These are phyloP conservation scores for Rhynchomys soricoides DNA, from an alignment of 2,113 vertebrate genomes.

Conservation along the genomic window DNA sequence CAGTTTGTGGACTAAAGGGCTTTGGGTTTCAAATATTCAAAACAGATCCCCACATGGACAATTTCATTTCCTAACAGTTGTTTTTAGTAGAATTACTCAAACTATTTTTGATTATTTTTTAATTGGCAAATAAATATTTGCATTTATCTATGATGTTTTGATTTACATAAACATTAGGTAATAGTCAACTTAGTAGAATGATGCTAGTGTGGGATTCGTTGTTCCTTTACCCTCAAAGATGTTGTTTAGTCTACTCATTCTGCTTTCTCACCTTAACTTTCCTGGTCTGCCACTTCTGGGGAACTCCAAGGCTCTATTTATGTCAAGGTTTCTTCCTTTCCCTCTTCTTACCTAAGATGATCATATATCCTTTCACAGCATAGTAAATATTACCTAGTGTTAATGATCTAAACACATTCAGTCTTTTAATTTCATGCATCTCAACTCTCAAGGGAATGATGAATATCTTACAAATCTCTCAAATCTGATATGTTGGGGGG, in stretches of 20 bases:
- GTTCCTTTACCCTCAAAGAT: neutral
- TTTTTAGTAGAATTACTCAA: neutral
- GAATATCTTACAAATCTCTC: neutral
- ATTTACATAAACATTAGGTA: neutral
- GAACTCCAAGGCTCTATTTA: neutral
- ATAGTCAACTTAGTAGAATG: neutral
- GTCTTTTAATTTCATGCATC: neutral
- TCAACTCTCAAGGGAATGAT: neutral
- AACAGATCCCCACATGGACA: neutral
- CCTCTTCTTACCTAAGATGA: neutral
- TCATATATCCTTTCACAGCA: neutral
- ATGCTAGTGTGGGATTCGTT: neutral
- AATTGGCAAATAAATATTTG: neutral
- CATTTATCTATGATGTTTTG: neutral
- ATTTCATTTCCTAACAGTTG: neutral
- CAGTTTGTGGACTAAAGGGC: neutral
- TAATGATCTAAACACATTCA: neutral
- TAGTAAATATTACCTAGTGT: neutral
- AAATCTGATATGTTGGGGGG: neutral
- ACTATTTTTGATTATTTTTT: neutral
- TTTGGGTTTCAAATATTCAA: neutral
- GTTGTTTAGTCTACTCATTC: neutral
- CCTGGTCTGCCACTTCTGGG: neutral
- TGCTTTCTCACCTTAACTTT: neutral
- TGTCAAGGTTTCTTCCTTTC: neutral